A percentile compares a stretch with the other conserved stretches of the same genome.
These are phyloP conservation scores for Spondyliosoma cantharus DNA, from an alignment of 2,797 vertebrate genomes.

Conservation along the genomic window DNA sequence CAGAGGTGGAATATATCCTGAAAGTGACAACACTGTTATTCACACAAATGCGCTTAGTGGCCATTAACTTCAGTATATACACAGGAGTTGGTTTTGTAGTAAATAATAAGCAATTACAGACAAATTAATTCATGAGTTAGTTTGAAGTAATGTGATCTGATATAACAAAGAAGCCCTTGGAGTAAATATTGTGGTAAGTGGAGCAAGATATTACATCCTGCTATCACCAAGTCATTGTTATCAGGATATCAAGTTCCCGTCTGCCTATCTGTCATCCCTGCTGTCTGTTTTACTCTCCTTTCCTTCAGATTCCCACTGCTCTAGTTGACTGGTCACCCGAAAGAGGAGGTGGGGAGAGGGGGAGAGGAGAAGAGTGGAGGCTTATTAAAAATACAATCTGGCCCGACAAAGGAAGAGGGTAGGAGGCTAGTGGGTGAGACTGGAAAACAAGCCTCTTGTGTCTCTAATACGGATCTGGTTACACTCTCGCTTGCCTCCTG, in stretches of 20 bases:
- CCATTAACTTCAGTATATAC: not conserved
- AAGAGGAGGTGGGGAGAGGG: constrained; percentile 43
- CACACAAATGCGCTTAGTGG: not conserved
- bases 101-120: not conserved
- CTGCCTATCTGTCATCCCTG: constrained; percentile 35
- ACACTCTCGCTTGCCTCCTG: constrained; percentile 63
- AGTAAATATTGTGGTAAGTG: constrained; percentile 21
- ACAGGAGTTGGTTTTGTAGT: not conserved
- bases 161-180: constrained; percentile 2
- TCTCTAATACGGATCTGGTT: constrained; percentile 71
- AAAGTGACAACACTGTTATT: constrained; percentile 5
- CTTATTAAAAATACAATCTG: constrained; percentile 79
- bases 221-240: constrained; percentile 16
- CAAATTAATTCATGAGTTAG: not conserved
- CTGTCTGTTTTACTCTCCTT: constrained; percentile 30
- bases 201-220: constrained; percentile 27
- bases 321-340: constrained; percentile 56
- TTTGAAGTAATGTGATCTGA: constrained; percentile 11
- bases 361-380: constrained; percentile 45
- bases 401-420: constrained; percentile 42
- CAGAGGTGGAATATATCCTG: not conserved
- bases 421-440: constrained; percentile 69
- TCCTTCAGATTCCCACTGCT: constrained; percentile 39
- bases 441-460: constrained; percentile 74
- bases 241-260: constrained; percentile 47